Evolutionary conservation across 2,113 vertebrate species (phyloP).

Genomic region (Xiphophorus couchianus): DNA sequence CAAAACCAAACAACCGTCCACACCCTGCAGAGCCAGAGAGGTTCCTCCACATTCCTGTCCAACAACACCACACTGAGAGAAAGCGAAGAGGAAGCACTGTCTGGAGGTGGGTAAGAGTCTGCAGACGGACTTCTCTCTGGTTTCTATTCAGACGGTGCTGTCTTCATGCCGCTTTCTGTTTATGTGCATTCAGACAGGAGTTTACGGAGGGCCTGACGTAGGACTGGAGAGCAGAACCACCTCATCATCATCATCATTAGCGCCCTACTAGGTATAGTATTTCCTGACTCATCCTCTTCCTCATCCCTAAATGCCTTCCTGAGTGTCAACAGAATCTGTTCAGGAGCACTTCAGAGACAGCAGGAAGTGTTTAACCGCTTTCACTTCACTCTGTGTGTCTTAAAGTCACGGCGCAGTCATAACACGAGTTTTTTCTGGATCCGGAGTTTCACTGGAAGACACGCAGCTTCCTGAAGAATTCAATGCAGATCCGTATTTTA

Average conservation of each 20-base stretch:
- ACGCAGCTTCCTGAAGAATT: neutral
- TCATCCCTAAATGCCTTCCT: neutral
- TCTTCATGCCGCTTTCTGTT: conserved; percentile 12
- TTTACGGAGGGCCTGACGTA: conserved; percentile 41
- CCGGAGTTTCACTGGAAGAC: neutral
- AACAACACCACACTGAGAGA: conserved; percentile 11
- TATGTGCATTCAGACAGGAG: conserved; percentile 45
- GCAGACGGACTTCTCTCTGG: conserved; percentile 8
- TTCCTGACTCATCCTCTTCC: conserved; percentile 38
- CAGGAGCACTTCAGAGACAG: neutral
- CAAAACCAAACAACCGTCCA: conserved; percentile 66
- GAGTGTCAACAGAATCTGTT: neutral
- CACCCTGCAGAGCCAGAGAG: conserved; percentile 72
- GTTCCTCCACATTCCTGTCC: conserved; percentile 74
- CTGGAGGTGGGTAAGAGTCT: conserved; percentile 48
- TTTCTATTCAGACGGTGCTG: conserved; percentile 12
- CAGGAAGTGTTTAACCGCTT: neutral
- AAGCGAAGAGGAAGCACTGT: conserved; percentile 22
- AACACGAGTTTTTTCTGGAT: neutral
- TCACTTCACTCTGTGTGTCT: neutral
- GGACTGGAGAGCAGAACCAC: conserved; percentile 44
- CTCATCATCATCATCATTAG: conserved; percentile 49
- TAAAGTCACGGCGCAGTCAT: neutral
- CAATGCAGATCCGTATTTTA: neutral
- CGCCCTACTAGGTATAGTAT: conserved; percentile 54